These are phyloP conservation scores for Symphodus melops DNA, from an alignment of 2,113 vertebrate species.

Conservation along the genomic window DNA sequence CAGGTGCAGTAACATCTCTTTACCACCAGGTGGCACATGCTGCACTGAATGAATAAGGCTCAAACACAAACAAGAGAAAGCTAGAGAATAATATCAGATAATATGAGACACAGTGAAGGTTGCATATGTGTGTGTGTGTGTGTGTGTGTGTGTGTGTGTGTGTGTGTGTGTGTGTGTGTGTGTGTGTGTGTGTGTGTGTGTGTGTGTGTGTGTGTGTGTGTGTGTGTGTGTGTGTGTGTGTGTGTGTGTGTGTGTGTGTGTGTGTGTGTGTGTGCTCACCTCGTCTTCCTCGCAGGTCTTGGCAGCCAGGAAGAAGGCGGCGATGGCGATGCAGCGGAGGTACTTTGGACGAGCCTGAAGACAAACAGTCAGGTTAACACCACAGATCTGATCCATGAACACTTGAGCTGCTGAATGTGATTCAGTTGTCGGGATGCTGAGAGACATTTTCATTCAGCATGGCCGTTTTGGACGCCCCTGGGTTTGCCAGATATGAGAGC, in stretches of 20 bases:
- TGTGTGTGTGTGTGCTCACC: too few relatives aligned
- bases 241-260: too few relatives aligned
- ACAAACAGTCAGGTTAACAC: conserved; percentile 2
- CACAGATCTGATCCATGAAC: neutral
- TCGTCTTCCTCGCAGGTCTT: conserved; percentile 98
- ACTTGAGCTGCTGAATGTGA: neutral
- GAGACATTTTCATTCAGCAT: neutral
- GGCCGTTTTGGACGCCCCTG: too few relatives aligned
- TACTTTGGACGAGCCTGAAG: conserved; percentile 96
- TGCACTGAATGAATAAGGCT: neutral
- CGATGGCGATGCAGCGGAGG: conserved; percentile 96
- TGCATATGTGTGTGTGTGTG: neutral
- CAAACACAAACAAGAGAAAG: neutral
- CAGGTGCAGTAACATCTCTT: neutral
- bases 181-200: too few relatives aligned
- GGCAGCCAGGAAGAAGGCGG: conserved; percentile 96
- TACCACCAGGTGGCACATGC: conserved; percentile 13
- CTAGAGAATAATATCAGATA: neutral
- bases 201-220: too few relatives aligned
- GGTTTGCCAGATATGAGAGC: too few relatives aligned
- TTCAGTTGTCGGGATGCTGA: too few relatives aligned
- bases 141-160: neutral
- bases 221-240: too few relatives aligned
- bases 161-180: too few relatives aligned
- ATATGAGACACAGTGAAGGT: too few relatives aligned